Evolutionary conservation across 2,888 invertebrate species (phyloP).

Genomic region (Cephus pulcher): DNA sequence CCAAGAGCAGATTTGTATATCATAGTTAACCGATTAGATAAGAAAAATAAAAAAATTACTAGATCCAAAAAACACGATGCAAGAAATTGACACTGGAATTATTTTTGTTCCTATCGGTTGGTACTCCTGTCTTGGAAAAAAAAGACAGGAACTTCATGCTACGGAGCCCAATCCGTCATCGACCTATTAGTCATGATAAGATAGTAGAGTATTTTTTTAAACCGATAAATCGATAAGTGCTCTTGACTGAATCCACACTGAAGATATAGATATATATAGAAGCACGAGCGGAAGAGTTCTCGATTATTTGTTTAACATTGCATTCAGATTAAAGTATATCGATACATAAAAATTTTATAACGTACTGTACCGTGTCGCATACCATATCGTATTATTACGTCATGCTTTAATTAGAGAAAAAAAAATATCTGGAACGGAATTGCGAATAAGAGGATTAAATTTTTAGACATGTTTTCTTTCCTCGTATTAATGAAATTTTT

Average conservation of each 20-base stretch:
- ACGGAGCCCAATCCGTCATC: background rate
- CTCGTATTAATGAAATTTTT: too few species aligned
- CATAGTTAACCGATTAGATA: background rate
- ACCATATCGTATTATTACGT: too few species aligned
- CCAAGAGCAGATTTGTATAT: background rate
- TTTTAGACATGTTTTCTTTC: too few species aligned
- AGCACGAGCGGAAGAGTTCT: background rate
- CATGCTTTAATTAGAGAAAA: too few species aligned
- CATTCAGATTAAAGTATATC: background rate
- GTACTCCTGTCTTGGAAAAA: background rate
- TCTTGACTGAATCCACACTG: background rate
- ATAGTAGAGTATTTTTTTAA: background rate
- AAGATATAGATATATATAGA: background rate
- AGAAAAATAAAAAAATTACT: background rate
- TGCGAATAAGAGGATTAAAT: too few species aligned
- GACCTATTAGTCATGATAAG: background rate
- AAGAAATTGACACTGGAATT: background rate
- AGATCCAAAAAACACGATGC: background rate
- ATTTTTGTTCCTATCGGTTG: background rate
- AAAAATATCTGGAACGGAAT: too few species aligned
- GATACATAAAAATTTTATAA: background rate
- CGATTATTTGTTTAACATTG: background rate
- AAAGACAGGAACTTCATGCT: background rate
- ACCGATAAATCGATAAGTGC: background rate
- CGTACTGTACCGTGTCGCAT: too few species aligned